A percentile compares a stretch with the other conserved stretches of the same genome.
Conservation (phyloP, 2,113 vertebrate genomes). For the Clarias macrocephalus region DNA sequence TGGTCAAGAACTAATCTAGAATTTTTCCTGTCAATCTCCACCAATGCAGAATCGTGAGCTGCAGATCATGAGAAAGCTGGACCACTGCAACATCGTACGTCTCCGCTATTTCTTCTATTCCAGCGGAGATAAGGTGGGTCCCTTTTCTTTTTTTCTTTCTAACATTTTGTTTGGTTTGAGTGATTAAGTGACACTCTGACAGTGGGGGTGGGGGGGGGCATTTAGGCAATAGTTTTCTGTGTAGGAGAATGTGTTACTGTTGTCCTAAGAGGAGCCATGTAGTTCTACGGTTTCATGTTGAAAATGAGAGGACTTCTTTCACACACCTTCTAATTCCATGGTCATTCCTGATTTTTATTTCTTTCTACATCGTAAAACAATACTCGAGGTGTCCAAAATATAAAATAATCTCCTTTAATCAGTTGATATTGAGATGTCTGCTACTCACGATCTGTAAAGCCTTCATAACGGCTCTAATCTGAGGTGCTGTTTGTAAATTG, state of each 20-base stretch:
- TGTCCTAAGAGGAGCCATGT: background rate
- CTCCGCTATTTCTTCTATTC: conserved; percentile 92
- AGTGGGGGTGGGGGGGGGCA: background rate
- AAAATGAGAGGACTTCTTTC: background rate
- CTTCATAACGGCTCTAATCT: too few relatives aligned
- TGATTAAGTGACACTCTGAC: background rate
- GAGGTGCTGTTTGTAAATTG: too few relatives aligned
- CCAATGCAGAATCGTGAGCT: conserved; percentile 83
- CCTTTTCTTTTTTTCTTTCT: background rate
- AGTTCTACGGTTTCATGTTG: background rate
- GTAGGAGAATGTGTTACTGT: background rate
- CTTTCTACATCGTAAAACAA: too few relatives aligned
- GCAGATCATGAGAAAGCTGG: conserved; percentile 89
- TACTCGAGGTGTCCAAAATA: too few relatives aligned
- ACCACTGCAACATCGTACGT: conserved; percentile 90
- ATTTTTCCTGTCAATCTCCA: conserved; percentile 7
- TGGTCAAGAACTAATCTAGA: background rate
- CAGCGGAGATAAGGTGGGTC: conserved; percentile 85
- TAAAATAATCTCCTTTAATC: too few relatives aligned
- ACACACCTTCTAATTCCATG: background rate
- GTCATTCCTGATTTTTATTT: too few relatives aligned
- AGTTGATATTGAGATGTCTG: too few relatives aligned
- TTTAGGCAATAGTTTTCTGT: background rate
- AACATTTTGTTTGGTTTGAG: background rate
- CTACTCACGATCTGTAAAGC: too few relatives aligned